Evolutionary conservation across 2,797 vertebrate genomes (phyloP).

Genomic region (Thripadectes ignobilis): DNA sequence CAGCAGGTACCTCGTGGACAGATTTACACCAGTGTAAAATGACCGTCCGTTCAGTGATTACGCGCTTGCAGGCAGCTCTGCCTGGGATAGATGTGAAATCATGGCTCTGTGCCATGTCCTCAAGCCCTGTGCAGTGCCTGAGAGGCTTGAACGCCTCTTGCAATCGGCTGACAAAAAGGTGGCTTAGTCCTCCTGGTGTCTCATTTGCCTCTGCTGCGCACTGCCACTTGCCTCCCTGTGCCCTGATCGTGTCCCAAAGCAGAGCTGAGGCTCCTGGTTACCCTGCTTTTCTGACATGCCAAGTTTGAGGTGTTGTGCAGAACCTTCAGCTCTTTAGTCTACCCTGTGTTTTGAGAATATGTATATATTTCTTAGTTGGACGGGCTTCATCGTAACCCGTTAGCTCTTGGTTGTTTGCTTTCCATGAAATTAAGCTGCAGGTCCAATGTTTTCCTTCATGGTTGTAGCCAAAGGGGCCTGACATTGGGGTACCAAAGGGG

Average conservation of each 20-base stretch:
- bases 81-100: neutral
- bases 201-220: neutral
- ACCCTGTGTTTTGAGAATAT: neutral
- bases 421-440: neutral
- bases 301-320: neutral
- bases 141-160: neutral
- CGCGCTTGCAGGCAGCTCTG: neutral
- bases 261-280: neutral
- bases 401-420: neutral
- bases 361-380: neutral
- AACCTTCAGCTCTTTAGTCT: neutral
- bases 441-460: neutral
- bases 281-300: neutral
- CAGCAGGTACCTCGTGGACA: conserved; percentile 27
- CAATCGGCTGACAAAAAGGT: neutral
- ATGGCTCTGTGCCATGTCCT: neutral
- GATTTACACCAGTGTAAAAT: conserved; percentile 35
- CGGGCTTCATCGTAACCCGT: neutral
- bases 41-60: neutral
- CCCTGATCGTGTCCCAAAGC: accelerated
- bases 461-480: neutral
- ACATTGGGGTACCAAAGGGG: neutral
- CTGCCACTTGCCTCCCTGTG: accelerated
- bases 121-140: neutral
- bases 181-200: neutral